phyloP scores from a whole-genome alignment of 2,797 vertebrate genomes.

The Protosalanx chinensis region DNA sequence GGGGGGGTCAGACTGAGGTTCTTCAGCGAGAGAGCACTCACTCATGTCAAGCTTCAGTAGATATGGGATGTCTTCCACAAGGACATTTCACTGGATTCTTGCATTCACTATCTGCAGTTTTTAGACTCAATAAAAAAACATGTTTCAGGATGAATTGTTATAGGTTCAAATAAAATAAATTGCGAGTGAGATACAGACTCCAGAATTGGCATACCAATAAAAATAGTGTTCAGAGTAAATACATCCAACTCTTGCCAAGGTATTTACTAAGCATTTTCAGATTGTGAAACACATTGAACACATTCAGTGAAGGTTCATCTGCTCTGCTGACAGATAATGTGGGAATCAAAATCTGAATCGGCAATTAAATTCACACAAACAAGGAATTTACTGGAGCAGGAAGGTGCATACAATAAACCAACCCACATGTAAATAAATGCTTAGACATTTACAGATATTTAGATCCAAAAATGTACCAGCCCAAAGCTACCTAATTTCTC shows the following conservation, averaged over 20 bases:
- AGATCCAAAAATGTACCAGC: too few relatives aligned
- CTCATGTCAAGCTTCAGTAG: slow-evolving; percentile 7
- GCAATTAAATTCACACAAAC: too few relatives aligned
- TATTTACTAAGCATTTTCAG: slow-evolving; percentile 8
- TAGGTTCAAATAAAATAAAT: background rate
- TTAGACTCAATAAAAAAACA: slow-evolving; percentile 33
- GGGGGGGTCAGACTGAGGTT: background rate
- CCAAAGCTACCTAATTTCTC: too few relatives aligned
- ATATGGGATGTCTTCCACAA: background rate
- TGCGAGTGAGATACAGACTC: too few relatives aligned
- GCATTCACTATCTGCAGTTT: background rate
- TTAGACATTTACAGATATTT: too few relatives aligned
- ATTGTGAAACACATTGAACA: background rate
- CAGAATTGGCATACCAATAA: too few relatives aligned
- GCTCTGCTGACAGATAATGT: slow-evolving; percentile 21
- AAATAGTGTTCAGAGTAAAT: too few relatives aligned
- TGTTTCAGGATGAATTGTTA: slow-evolving; percentile 21
- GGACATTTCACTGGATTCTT: background rate
- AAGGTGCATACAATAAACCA: too few relatives aligned
- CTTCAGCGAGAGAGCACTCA: background rate
- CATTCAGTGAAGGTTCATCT: slow-evolving; percentile 9
- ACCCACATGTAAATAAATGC: too few relatives aligned
- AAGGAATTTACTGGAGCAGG: too few relatives aligned
- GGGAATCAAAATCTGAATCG: background rate
- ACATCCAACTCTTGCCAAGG: slow-evolving; percentile 28